These are phyloP conservation scores for Adoxophyes honmai DNA, from an alignment of 1,140 invertebrate genomes.

Conservation along the genomic window DNA sequence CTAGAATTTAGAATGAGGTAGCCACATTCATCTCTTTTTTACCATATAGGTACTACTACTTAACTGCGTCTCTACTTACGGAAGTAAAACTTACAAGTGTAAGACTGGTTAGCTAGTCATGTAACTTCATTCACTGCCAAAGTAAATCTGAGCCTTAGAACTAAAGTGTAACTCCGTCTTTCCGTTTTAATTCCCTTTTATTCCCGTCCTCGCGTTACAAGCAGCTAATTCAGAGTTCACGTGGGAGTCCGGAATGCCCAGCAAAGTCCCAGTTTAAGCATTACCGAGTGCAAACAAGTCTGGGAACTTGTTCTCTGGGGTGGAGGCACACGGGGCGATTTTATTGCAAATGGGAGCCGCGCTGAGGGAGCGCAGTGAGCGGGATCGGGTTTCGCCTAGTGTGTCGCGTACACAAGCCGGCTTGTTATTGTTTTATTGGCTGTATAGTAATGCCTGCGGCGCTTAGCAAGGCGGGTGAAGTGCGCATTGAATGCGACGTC, in stretches of 20 bases:
- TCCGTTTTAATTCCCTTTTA: neutral
- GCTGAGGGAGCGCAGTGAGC: constrained; percentile 1
- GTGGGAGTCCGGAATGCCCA: constrained; percentile 31
- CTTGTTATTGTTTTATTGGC: too few relatives aligned
- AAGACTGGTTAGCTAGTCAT: too few relatives aligned
- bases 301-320: constrained; percentile 38
- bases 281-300: constrained; percentile 47
- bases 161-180: constrained; percentile 1
- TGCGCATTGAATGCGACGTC: too few relatives aligned
- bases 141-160: neutral
- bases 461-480: too few relatives aligned
- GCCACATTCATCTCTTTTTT: too few relatives aligned
- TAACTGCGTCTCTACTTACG: too few relatives aligned
- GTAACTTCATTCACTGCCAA: too few relatives aligned
- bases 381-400: constrained; percentile 18
- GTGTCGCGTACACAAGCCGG: constrained; percentile 1
- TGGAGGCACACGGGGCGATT: constrained; percentile 40
- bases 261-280: constrained; percentile 45
- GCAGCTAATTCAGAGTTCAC: constrained; percentile 41
- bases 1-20: too few relatives aligned
- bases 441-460: too few relatives aligned
- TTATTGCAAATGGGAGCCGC: constrained; percentile 45
- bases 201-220: constrained; percentile 2
- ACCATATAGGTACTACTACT: too few relatives aligned
- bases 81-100: too few relatives aligned